phyloP scores from a whole-genome alignment of 2,888 invertebrate genomes.

The Zaprionus lineosus region DNA sequence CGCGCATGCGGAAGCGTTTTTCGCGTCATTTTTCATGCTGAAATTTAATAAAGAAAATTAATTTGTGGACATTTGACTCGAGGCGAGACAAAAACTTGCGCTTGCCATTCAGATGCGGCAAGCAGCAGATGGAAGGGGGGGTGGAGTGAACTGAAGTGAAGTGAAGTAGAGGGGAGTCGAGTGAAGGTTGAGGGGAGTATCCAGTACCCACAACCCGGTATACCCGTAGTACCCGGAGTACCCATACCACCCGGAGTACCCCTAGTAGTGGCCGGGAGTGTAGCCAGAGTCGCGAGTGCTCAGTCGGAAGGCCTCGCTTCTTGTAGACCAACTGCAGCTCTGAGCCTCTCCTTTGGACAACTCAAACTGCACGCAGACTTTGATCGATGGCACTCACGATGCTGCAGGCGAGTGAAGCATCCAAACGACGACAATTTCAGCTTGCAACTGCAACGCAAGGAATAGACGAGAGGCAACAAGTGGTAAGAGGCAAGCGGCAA shows the following conservation, averaged over 20 bases:
- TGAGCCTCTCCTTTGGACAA: slow-evolving; percentile 35
- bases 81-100: slow-evolving; percentile 60
- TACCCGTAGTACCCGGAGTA: too few relatives aligned
- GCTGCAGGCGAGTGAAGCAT: slow-evolving; percentile 60
- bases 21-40: slow-evolving; percentile 78
- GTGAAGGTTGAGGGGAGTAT: too few relatives aligned
- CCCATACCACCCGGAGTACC: too few relatives aligned
- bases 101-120: slow-evolving; percentile 27
- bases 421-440: slow-evolving; percentile 64
- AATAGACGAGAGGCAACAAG: not conserved
- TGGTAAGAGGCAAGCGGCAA: not conserved
- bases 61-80: slow-evolving; percentile 78
- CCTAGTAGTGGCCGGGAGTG: too few relatives aligned
- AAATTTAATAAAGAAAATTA: slow-evolving; percentile 79
- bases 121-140: too few relatives aligned
- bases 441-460: slow-evolving; percentile 19
- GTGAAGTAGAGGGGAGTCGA: too few relatives aligned
- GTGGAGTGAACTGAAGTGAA: too few relatives aligned
- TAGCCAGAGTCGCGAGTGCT: too few relatives aligned
- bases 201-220: slow-evolving; percentile 7
- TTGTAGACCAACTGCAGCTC: not conserved
- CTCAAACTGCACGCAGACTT: slow-evolving; percentile 73
- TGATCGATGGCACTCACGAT: slow-evolving; percentile 74
- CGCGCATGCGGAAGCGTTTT: slow-evolving; percentile 77
- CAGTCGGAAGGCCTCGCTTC: too few relatives aligned